A percentile compares a stretch with the other conserved stretches of the same genome.
Evolutionary conservation across 2,888 invertebrate species (phyloP).

Genomic region (Eilema depressum): DNA sequence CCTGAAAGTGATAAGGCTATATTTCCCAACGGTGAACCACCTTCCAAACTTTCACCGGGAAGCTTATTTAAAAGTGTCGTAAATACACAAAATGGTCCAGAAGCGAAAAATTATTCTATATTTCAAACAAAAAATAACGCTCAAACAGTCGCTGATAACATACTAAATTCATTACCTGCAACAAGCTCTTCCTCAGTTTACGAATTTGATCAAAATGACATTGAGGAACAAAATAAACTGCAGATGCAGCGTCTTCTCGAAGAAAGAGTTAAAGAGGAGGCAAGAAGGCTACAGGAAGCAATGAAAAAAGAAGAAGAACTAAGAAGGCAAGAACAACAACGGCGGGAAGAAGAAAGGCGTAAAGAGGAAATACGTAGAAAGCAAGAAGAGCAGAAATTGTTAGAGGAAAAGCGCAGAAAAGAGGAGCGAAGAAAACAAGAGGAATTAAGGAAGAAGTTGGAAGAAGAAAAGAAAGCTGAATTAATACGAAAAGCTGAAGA

Average conservation of each 20-base stretch:
- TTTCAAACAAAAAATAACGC: slow-evolving; percentile 77
- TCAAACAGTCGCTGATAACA: slow-evolving; percentile 71
- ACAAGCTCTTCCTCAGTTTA: slow-evolving; percentile 55
- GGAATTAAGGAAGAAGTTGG: slow-evolving; percentile 67
- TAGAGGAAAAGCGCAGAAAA: slow-evolving; percentile 66
- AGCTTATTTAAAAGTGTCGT: slow-evolving; percentile 75
- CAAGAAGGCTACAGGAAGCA: slow-evolving; percentile 55
- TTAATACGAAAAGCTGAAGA: slow-evolving; percentile 69
- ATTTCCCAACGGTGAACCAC: slow-evolving; percentile 63
- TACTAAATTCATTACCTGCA: slow-evolving; percentile 62
- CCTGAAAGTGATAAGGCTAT: slow-evolving; percentile 40
- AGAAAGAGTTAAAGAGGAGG: slow-evolving; percentile 60
- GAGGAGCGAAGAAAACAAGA: slow-evolving; percentile 70
- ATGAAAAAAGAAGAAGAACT: slow-evolving; percentile 51
- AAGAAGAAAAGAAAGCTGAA: slow-evolving; percentile 72
- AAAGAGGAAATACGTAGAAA: slow-evolving; percentile 49
- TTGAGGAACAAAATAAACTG: slow-evolving; percentile 45
- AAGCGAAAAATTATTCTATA: slow-evolving; percentile 67
- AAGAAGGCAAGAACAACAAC: slow-evolving; percentile 52
- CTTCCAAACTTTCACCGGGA: slow-evolving; percentile 66
- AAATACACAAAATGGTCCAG: slow-evolving; percentile 56
- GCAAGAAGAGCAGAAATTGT: slow-evolving; percentile 51
- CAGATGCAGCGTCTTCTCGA: slow-evolving; percentile 53
- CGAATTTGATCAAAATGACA: slow-evolving; percentile 69
- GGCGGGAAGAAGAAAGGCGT: slow-evolving; percentile 51